A percentile compares a stretch with the other conserved stretches of the same genome.
Evolutionary conservation across 2,797 vertebrate species (phyloP).

Genomic region (Hylomyscus alleni): DNA sequence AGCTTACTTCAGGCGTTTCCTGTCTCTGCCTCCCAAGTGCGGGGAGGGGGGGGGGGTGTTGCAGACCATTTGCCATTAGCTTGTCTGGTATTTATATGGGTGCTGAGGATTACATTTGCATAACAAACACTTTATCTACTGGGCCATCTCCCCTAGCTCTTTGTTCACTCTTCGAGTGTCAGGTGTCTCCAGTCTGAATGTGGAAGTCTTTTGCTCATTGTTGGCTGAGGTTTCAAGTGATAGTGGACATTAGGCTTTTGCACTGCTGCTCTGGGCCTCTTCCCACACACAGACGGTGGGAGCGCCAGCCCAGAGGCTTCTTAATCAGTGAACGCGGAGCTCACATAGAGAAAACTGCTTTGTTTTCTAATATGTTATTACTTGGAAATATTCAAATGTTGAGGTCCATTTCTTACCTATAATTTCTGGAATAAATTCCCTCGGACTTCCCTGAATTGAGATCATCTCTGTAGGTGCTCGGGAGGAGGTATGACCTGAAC

Average conservation of each 20-base stretch:
- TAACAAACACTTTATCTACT: neutral
- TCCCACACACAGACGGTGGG: accelerated
- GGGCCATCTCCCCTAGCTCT: neutral
- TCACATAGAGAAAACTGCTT: neutral
- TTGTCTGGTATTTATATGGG: neutral
- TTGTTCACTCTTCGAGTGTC: neutral
- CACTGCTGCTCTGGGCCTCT: neutral
- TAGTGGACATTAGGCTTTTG: neutral
- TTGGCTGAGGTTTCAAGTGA: neutral
- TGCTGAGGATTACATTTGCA: neutral
- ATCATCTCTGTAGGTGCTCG: neutral
- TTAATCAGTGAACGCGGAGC: neutral
- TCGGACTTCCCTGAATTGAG: neutral
- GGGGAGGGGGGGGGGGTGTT: no score
- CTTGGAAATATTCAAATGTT: neutral
- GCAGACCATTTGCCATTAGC: no score
- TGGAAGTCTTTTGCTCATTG: neutral
- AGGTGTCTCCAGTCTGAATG: neutral
- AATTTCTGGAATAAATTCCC: slow-evolving; percentile 22
- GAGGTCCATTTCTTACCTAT: neutral
- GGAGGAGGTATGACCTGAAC: neutral
- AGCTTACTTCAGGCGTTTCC: neutral
- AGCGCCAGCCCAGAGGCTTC: neutral
- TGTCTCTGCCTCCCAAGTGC: neutral
- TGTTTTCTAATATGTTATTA: neutral